Evolutionary conservation across 2,113 vertebrate species (phyloP).

Genomic region (Nyctereutes procyonoides): DNA sequence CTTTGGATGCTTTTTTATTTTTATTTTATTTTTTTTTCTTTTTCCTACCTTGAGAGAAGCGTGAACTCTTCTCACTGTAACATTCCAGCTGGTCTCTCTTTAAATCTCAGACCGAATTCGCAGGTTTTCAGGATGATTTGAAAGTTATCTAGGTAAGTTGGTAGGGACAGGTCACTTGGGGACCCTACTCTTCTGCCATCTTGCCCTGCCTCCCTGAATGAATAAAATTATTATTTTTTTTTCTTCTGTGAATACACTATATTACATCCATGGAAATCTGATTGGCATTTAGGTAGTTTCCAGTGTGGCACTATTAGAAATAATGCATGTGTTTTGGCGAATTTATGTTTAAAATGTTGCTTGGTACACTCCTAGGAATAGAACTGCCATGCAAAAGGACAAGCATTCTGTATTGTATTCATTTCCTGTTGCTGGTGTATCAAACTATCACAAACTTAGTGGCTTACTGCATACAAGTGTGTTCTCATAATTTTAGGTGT

Average conservation of each 20-base stretch:
- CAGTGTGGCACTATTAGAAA: background rate
- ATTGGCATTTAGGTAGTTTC: background rate
- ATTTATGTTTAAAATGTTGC: background rate
- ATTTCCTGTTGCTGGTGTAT: background rate
- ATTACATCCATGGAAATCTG: background rate
- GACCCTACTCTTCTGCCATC: too few species aligned
- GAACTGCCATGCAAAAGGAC: background rate
- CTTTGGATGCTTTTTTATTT: too few species aligned
- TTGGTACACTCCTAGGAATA: background rate
- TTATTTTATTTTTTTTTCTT: too few species aligned
- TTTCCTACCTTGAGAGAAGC: too few species aligned
- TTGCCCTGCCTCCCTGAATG: too few species aligned
- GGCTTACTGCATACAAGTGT: background rate
- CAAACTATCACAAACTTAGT: background rate
- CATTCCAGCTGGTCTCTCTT: too few species aligned
- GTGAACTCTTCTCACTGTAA: too few species aligned
- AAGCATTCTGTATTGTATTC: background rate
- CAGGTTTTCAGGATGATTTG: too few species aligned
- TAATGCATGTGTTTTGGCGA: background rate
- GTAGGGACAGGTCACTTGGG: too few species aligned
- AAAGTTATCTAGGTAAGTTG: too few species aligned
- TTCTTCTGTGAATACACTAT: background rate
- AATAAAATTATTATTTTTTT: too few species aligned
- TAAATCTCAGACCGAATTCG: too few species aligned
- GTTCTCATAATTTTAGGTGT: background rate